phyloP scores from a whole-genome alignment of 2,113 vertebrate species.

The Baryphthengus martii region DNA sequence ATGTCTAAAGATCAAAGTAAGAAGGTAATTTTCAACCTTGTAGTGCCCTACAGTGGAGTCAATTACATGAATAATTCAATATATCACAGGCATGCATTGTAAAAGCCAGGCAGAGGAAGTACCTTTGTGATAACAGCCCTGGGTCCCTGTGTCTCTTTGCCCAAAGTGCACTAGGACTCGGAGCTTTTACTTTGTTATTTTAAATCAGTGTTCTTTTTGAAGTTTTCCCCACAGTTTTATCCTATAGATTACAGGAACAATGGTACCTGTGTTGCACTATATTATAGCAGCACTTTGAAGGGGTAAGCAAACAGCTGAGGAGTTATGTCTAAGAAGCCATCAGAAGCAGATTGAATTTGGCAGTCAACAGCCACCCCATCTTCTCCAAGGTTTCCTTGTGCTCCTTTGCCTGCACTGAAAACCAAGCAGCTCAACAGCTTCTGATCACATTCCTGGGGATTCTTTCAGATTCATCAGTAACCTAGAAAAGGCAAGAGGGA shows the following conservation, averaged over 20 bases:
- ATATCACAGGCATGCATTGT: conserved; percentile 9
- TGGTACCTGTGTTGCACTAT: conserved; percentile 43
- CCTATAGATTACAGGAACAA: conserved; percentile 51
- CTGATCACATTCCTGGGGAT: background rate
- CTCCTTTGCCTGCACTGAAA: background rate
- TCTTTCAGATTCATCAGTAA: background rate
- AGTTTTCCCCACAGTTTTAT: conserved; percentile 54
- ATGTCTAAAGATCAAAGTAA: conserved; percentile 10
- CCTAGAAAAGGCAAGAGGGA: background rate
- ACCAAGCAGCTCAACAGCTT: background rate
- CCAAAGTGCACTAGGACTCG: background rate
- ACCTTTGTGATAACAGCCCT: background rate
- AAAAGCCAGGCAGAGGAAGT: conserved; percentile 37
- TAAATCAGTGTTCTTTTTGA: conserved; percentile 37
- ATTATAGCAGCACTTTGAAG: conserved; percentile 31
- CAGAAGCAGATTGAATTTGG: background rate
- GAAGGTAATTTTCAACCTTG: conserved; percentile 39
- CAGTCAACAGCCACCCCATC: background rate
- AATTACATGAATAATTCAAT: conserved; percentile 15
- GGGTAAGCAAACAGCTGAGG: conserved; percentile 16
- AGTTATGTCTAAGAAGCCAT: background rate
- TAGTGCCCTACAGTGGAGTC: conserved; percentile 3
- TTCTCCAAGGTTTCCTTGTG: background rate
- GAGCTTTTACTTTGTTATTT: conserved; percentile 9
- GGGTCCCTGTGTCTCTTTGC: background rate